phyloP scores from a whole-genome alignment of 2,888 invertebrate genomes.

The Seira sanloemensis region DNA sequence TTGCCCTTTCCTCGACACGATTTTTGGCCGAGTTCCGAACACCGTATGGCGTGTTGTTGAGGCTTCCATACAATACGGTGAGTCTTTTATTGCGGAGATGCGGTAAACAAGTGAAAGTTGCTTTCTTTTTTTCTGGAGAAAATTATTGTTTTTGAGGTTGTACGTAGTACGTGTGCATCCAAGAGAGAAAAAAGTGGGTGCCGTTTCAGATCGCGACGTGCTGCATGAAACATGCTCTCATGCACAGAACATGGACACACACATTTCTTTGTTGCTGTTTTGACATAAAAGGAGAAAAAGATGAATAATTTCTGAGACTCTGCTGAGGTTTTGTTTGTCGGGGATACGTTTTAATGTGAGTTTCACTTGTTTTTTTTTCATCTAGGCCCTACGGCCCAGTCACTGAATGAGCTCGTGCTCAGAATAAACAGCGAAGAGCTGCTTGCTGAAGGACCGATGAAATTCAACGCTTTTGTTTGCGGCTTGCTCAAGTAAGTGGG shows the following conservation, averaged over 20 bases:
- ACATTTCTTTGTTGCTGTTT: conserved; percentile 5
- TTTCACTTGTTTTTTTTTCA: conserved; percentile 38
- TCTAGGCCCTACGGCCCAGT: conserved; percentile 86
- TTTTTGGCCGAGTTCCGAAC: conserved; percentile 90
- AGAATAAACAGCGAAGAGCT: conserved; percentile 89
- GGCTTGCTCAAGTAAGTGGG: conserved; percentile 87
- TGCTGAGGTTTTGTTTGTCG: too few species aligned
- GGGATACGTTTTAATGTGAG: too few species aligned
- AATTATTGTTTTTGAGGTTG: neutral
- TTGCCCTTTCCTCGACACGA: conserved; percentile 86
- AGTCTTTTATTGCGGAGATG: conserved; percentile 50
- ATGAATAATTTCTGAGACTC: conserved; percentile 41
- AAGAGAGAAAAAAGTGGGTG: too few species aligned
- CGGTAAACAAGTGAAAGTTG: neutral
- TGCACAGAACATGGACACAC: too few species aligned
- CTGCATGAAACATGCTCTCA: too few species aligned
- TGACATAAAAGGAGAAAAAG: conserved; percentile 6
- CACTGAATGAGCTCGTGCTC: conserved; percentile 88
- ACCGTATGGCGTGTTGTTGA: conserved; percentile 94
- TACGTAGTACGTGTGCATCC: neutral
- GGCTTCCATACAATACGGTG: conserved; percentile 89
- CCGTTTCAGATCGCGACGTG: too few species aligned
- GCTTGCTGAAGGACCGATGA: conserved; percentile 88
- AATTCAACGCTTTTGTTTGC: conserved; percentile 92
- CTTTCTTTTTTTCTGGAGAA: neutral